A percentile compares a stretch with the other conserved stretches of the same genome.
These are phyloP conservation scores for Monochamus alternatus DNA, from an alignment of 2,888 invertebrate genomes.

Conservation along the genomic window DNA sequence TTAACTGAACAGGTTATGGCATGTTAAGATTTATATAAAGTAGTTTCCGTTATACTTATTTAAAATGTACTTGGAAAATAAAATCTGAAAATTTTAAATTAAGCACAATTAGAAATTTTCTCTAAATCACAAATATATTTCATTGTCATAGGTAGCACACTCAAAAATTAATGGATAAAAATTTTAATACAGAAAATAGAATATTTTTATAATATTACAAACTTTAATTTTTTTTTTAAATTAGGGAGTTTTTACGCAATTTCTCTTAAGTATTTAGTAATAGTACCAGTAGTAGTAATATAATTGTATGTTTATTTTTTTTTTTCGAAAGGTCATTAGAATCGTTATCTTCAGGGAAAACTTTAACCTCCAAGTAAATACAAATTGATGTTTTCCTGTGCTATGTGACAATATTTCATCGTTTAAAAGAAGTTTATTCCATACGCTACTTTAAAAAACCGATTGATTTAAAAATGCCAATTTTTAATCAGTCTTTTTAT, in stretches of 20 bases:
- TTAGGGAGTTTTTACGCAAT: no score
- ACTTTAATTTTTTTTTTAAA: no score
- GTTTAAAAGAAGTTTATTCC: not conserved
- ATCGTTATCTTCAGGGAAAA: no score
- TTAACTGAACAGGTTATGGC: not conserved
- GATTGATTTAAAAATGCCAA: constrained; percentile 18
- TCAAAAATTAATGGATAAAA: not conserved
- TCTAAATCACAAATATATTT: not conserved
- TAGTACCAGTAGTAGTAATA: no score
- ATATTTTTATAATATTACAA: no score
- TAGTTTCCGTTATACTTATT: not conserved
- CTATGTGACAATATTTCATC: not conserved
- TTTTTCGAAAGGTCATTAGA: no score
- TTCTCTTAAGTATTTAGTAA: no score
- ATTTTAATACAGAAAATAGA: no score
- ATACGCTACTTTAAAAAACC: not conserved
- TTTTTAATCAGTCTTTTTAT: constrained; percentile 47
- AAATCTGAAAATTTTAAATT: constrained; percentile 13
- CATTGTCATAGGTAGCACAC: not conserved
- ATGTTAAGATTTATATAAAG: not conserved
- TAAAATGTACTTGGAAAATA: constrained; percentile 18
- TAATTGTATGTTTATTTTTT: no score
- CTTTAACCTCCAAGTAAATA: not conserved
- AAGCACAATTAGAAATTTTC: not conserved
- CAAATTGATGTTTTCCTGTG: not conserved